Evolutionary conservation across 1,140 invertebrate genomes (phyloP).

Genomic region (Zaprionus vittiger): DNA sequence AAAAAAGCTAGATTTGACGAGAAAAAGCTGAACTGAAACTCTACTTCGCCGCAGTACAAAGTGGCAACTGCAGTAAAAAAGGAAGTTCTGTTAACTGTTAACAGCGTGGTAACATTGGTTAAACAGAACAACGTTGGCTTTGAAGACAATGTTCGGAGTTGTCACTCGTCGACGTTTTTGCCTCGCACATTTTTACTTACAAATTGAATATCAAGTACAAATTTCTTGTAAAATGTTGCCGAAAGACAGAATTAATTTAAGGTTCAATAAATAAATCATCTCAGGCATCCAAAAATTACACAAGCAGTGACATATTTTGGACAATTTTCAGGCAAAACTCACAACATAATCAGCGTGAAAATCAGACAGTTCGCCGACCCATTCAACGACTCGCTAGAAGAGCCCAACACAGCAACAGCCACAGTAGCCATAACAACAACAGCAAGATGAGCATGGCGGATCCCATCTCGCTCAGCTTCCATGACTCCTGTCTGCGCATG

Average conservation of each 20-base stretch:
- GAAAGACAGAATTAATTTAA: conserved; percentile 47
- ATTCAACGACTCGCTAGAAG: conserved; percentile 17
- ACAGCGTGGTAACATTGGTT: not conserved
- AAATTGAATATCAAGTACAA: not conserved
- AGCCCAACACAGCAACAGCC: not conserved
- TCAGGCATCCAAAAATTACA: not conserved
- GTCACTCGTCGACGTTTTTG: conserved; percentile 6
- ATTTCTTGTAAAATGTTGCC: conserved; percentile 51
- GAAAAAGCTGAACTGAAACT: no score
- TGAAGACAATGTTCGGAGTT: conserved; percentile 9
- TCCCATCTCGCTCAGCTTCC: conserved; percentile 90
- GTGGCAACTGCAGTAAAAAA: not conserved
- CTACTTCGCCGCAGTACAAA: no score
- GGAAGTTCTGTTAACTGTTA: not conserved
- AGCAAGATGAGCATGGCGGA: conserved; percentile 71
- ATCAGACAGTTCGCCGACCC: conserved; percentile 33
- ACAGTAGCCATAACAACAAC: conserved; percentile 29
- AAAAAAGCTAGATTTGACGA: no score
- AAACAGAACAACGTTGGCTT: conserved; percentile 20
- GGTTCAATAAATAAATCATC: conserved; percentile 21
- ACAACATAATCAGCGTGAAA: conserved; percentile 63
- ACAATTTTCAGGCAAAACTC: conserved; percentile 54
- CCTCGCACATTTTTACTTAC: not conserved
- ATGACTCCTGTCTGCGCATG: conserved; percentile 91
- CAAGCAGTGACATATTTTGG: not conserved